These are phyloP conservation scores for Drosophila merina DNA, from an alignment of 2,888 invertebrate genomes.

Conservation along the genomic window DNA sequence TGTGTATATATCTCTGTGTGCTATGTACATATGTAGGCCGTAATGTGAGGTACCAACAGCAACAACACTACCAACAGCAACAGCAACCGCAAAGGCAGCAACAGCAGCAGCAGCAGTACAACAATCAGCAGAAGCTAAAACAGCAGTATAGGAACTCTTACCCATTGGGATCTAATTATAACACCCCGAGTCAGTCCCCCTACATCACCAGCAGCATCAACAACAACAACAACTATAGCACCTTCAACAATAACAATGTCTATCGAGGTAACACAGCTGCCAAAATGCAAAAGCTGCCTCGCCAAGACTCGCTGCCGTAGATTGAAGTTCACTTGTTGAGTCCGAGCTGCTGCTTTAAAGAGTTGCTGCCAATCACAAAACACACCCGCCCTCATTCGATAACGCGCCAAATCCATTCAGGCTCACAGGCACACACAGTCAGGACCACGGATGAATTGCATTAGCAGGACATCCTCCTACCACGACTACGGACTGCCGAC, in stretches of 20 bases:
- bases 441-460: conserved; percentile 19
- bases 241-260: conserved; percentile 36
- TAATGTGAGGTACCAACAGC: conserved; percentile 66
- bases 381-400: conserved; percentile 14
- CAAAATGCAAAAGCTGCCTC: conserved; percentile 28
- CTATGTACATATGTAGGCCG: conserved; percentile 63
- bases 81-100: conserved; percentile 49
- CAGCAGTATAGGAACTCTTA: conserved; percentile 82
- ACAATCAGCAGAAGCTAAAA: conserved; percentile 62
- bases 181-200: conserved; percentile 66
- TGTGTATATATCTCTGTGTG: conserved; percentile 36
- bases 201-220: conserved; percentile 54
- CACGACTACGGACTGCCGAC: not conserved
- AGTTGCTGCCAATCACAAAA: conserved; percentile 11
- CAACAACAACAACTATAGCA: conserved; percentile 44
- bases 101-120: conserved; percentile 48
- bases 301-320: conserved; percentile 11
- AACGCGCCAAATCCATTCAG: conserved; percentile 8
- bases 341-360: conserved; percentile 37
- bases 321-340: conserved; percentile 36
- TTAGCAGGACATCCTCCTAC: conserved; percentile 16
- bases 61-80: conserved; percentile 62
- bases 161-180: conserved; percentile 74
- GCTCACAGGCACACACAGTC: conserved; percentile 14
- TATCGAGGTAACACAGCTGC: conserved; percentile 71